These are phyloP conservation scores for Clepsis dumicolana DNA, from an alignment of 2,888 invertebrate species.

Conservation along the genomic window DNA sequence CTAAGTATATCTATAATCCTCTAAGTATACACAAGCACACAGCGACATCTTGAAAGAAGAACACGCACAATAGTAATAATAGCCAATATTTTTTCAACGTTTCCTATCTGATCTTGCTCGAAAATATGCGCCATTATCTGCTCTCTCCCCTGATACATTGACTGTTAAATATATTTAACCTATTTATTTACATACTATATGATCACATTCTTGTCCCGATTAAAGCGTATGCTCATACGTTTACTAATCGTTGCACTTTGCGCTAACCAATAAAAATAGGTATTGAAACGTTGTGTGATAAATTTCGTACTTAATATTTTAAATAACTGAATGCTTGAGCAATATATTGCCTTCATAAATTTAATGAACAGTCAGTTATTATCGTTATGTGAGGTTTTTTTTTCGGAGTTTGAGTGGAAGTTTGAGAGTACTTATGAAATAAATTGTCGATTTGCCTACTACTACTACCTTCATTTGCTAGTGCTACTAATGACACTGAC, in stretches of 20 bases:
- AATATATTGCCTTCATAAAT: constrained; percentile 15
- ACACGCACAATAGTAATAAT: too few relatives aligned
- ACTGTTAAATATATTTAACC: neutral
- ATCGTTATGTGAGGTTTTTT: constrained; percentile 15
- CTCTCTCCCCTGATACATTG: neutral
- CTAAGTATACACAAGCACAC: too few relatives aligned
- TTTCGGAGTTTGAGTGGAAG: neutral
- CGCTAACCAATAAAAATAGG: constrained; percentile 27
- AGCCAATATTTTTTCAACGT: neutral
- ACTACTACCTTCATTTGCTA: too few relatives aligned
- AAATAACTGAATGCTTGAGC: constrained; percentile 35
- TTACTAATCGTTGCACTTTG: constrained; percentile 40
- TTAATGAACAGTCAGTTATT: constrained; percentile 15
- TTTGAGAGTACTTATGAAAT: too few relatives aligned
- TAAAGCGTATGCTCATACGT: constrained; percentile 9
- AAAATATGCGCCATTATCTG: neutral
- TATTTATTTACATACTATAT: neutral
- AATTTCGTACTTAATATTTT: constrained; percentile 27
- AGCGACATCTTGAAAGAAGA: too few relatives aligned
- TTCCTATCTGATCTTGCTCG: neutral
- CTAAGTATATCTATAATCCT: too few relatives aligned
- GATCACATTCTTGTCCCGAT: constrained; percentile 3
- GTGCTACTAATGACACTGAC: too few relatives aligned
- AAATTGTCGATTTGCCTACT: too few relatives aligned
- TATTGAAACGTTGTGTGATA: constrained; percentile 36